phyloP scores from a whole-genome alignment of 2,888 invertebrate species.

The Chrysodeixis includens region DNA sequence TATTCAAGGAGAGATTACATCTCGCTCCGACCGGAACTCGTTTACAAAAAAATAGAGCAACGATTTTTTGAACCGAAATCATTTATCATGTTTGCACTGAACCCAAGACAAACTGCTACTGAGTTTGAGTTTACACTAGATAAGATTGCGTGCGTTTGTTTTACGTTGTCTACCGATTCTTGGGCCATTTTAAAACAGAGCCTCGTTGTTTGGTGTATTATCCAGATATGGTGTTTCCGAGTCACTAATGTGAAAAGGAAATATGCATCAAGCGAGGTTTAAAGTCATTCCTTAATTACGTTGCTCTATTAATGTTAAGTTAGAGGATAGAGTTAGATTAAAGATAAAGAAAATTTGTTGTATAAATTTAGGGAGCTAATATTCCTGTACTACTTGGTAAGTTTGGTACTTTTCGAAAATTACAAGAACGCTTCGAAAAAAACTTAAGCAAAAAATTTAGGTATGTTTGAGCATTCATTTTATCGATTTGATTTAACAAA shows the following conservation, averaged over 20 bases:
- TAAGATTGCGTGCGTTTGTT: constrained; percentile 87
- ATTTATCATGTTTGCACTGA: constrained; percentile 88
- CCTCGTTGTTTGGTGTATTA: constrained; percentile 81
- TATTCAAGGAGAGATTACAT: constrained; percentile 83
- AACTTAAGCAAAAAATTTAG: too few species aligned
- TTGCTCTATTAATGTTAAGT: not conserved
- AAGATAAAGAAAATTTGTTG: not conserved
- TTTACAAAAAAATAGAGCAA: constrained; percentile 83
- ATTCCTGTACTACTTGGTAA: not conserved
- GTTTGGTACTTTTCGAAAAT: not conserved
- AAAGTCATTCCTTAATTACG: constrained; percentile 20
- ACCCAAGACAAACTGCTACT: constrained; percentile 88
- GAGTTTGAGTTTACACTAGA: constrained; percentile 87
- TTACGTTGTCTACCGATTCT: constrained; percentile 86
- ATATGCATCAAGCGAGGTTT: constrained; percentile 61
- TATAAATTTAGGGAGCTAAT: not conserved
- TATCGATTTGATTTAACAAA: not conserved
- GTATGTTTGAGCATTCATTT: too few species aligned
- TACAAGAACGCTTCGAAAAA: too few species aligned
- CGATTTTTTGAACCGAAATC: constrained; percentile 86
- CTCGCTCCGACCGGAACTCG: constrained; percentile 85
- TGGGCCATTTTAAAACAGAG: constrained; percentile 84
- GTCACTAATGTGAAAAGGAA: constrained; percentile 69
- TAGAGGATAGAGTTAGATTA: not conserved
- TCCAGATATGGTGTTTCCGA: constrained; percentile 74